Percentiles rank a stretch among this genome's conserved stretches.
phyloP scores from a whole-genome alignment of 2,888 invertebrate species.

The Tubulanus polymorphus region DNA sequence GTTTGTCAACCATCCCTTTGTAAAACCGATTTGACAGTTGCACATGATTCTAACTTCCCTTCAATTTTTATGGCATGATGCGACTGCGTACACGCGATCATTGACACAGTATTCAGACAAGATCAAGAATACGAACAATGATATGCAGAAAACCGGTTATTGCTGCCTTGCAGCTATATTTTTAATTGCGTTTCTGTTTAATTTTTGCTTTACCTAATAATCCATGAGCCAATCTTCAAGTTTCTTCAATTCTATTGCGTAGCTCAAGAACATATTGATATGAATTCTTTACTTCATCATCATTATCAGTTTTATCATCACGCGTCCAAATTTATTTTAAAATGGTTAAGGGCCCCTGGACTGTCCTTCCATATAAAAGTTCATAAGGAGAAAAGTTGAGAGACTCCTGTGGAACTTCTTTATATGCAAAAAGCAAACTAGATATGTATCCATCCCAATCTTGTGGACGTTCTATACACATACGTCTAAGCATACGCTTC shows the following conservation, averaged over 20 bases:
- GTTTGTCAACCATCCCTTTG: no score
- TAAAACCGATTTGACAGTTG: no score
- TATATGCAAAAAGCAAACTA: conserved; percentile 21
- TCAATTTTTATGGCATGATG: no score
- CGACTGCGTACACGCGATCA: no score
- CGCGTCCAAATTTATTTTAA: conserved; percentile 10
- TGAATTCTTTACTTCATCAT: conserved; percentile 3
- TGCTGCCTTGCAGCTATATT: background rate
- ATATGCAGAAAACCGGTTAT: no score
- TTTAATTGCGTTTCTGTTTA: background rate
- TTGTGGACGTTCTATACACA: conserved; percentile 17
- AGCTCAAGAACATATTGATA: conserved; percentile 6
- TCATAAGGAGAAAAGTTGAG: conserved; percentile 20
- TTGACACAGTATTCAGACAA: no score
- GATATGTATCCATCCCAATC: conserved; percentile 25
- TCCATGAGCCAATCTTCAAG: background rate
- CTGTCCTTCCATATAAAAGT: conserved; percentile 15
- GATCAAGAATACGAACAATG: no score
- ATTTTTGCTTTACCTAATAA: background rate
- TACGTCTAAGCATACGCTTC: conserved; percentile 20
- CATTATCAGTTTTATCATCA: background rate
- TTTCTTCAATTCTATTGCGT: background rate
- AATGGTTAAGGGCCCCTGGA: conserved; percentile 15
- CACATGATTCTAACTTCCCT: no score
- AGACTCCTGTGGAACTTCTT: conserved; percentile 21